Percentiles rank a stretch among this genome's conserved stretches.
phyloP scores from a whole-genome alignment of 2,888 invertebrate genomes.

The Caprella mutica region DNA sequence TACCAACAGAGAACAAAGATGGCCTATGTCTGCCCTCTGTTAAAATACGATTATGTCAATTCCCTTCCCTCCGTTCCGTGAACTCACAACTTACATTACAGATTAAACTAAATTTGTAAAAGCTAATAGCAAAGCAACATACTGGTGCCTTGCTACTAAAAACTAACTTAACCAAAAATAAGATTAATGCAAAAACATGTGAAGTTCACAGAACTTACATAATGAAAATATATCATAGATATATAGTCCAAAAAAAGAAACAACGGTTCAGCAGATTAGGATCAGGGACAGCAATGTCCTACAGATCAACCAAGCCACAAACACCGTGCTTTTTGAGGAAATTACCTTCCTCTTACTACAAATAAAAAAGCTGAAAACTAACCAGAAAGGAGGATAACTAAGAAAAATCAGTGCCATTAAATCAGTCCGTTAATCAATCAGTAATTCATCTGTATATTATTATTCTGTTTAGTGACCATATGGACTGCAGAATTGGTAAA shows the following conservation, averaged over 20 bases:
- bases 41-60: too few species aligned
- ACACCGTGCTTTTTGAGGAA: slow-evolving; percentile 41
- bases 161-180: too few species aligned
- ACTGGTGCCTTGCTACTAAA: slow-evolving; percentile 1
- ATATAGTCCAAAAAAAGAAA: slow-evolving; percentile 71
- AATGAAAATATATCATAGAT: slow-evolving; percentile 92
- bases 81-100: too few species aligned
- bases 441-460: not conserved
- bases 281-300: slow-evolving; percentile 3
- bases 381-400: too few species aligned
- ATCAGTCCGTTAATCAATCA: not conserved
- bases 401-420: not conserved
- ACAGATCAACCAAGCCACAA: slow-evolving; percentile 7
- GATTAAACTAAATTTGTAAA: too few species aligned
- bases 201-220: slow-evolving; percentile 90
- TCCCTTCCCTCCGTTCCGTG: too few species aligned
- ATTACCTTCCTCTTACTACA: slow-evolving; percentile 45
- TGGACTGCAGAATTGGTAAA: slow-evolving; percentile 96
- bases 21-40: too few species aligned
- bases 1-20: too few species aligned
- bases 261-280: slow-evolving; percentile 18
- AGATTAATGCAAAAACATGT: too few species aligned
- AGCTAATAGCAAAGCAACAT: slow-evolving; percentile 10
- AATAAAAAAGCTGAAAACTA: too few species aligned
- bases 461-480: slow-evolving; percentile 49